Percentiles rank a stretch among this genome's conserved stretches.
These are phyloP conservation scores for Sesia bembeciformis DNA, from an alignment of 2,888 invertebrate species.

Conservation along the genomic window DNA sequence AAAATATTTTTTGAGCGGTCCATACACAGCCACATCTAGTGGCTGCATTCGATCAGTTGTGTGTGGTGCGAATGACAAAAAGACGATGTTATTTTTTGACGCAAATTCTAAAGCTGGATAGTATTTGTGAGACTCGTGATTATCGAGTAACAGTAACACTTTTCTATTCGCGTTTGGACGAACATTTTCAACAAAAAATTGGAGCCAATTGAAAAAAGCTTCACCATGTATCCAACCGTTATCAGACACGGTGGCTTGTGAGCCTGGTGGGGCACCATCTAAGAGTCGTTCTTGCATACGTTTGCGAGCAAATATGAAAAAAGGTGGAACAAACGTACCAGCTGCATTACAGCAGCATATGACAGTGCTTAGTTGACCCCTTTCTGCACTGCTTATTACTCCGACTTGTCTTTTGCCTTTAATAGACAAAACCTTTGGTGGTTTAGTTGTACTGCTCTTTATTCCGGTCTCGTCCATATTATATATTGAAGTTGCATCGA, in stretches of 20 bases:
- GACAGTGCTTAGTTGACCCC: conserved; percentile 13
- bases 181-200: conserved; percentile 15
- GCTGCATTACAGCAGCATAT: conserved; percentile 13
- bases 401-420: conserved; percentile 31
- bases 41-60: too few relatives aligned
- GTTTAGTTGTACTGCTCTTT: conserved; percentile 7
- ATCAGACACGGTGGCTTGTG: conserved; percentile 11
- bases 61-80: conserved; percentile 18
- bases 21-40: too few relatives aligned
- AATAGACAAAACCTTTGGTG: conserved; percentile 15
- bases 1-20: too few relatives aligned
- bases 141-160: conserved; percentile 18
- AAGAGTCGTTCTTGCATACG: conserved; percentile 12
- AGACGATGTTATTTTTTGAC: conserved; percentile 14
- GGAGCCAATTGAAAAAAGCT: conserved; percentile 17
- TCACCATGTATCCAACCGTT: conserved; percentile 17
- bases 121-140: conserved; percentile 19
- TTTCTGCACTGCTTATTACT: conserved; percentile 8
- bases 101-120: conserved; percentile 15
- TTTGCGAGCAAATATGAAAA: conserved; percentile 22
- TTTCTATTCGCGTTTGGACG: conserved; percentile 15
- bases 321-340: conserved; percentile 22
- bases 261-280: conserved; percentile 16
- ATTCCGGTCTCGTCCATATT: conserved; percentile 10
- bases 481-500: conserved; percentile 5